These are phyloP conservation scores for Thysanoteuthis rhombus DNA, from an alignment of 2,888 invertebrate species.

Conservation along the genomic window DNA sequence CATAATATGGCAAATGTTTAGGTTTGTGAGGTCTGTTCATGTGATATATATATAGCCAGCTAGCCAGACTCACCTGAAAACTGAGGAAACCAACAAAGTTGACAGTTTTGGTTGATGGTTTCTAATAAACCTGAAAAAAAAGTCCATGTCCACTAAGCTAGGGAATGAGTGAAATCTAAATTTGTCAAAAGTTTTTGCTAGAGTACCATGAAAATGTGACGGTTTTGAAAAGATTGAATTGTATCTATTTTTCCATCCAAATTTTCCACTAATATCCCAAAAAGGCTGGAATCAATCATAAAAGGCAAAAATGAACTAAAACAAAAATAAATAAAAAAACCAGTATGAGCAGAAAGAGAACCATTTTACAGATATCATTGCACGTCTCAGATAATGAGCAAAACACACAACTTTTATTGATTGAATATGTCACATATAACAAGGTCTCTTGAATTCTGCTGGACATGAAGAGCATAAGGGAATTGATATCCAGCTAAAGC, in stretches of 20 bases:
- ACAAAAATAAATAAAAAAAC: too few species aligned
- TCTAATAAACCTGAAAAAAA: not conserved
- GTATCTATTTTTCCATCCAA: not conserved
- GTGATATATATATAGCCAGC: too few species aligned
- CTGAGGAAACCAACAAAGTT: too few species aligned
- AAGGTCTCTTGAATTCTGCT: too few species aligned
- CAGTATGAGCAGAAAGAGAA: not conserved
- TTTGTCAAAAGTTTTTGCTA: not conserved
- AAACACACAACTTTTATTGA: too few species aligned
- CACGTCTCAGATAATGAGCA: not conserved
- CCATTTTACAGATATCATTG: not conserved
- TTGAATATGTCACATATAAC: not conserved
- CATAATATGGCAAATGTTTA: too few species aligned
- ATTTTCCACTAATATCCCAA: not conserved
- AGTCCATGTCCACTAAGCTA: not conserved
- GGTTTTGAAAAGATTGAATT: not conserved
- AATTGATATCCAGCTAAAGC: too few species aligned
- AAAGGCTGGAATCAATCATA: not conserved
- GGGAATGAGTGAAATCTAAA: not conserved
- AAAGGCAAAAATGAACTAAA: not conserved
- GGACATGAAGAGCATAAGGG: too few species aligned
- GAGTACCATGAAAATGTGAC: not conserved
- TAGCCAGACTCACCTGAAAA: too few species aligned
- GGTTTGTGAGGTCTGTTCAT: too few species aligned
- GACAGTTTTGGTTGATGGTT: too few species aligned